phyloP scores from a whole-genome alignment of 1,140 invertebrate genomes.

The Alviniconcha marisindica region DNA sequence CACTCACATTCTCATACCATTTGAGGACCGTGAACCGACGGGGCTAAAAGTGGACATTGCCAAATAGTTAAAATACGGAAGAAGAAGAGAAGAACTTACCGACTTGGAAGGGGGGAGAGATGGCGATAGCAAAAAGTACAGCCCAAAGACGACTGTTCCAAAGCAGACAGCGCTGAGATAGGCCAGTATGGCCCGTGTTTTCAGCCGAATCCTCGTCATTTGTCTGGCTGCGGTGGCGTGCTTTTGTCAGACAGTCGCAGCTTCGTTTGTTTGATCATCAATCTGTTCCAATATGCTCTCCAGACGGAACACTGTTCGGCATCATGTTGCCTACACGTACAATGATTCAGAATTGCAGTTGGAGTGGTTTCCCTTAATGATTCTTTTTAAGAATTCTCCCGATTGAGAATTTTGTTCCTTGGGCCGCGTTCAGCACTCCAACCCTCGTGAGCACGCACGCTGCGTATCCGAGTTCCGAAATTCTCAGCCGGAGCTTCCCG shows the following conservation, averaged over 20 bases:
- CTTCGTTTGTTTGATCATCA: background rate
- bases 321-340: too few relatives aligned
- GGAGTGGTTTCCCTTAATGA: too few relatives aligned
- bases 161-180: constrained; percentile 12
- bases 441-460: too few relatives aligned
- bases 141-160: background rate
- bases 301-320: too few relatives aligned
- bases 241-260: background rate
- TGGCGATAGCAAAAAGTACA: constrained; percentile 9
- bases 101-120: background rate
- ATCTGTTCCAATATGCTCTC: background rate
- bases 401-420: too few relatives aligned
- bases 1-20: background rate
- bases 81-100: background rate
- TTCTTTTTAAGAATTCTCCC: too few relatives aligned
- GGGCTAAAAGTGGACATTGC: too few relatives aligned
- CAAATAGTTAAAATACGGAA: background rate
- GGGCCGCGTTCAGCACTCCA: too few relatives aligned
- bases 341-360: too few relatives aligned
- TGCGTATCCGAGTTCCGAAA: too few relatives aligned
- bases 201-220: constrained; percentile 28
- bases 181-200: constrained; percentile 13
- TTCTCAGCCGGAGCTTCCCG: too few relatives aligned
- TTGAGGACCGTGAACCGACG: too few relatives aligned
- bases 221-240: background rate